Conservation (phyloP, 2,888 invertebrate species). For the Rhyacophila evoluta region DNA sequence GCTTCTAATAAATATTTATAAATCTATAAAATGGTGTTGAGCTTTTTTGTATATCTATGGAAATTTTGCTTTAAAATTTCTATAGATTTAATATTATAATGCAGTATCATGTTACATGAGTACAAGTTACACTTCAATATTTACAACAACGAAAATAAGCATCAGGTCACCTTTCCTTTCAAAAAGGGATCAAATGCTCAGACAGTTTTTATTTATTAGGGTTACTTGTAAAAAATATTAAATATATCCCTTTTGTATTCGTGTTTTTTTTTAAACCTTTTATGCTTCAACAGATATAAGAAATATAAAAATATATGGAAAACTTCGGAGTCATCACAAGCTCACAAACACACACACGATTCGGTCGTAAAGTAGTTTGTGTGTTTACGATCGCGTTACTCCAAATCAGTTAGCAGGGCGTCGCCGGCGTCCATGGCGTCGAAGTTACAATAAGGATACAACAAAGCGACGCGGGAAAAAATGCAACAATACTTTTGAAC, state of each 20-base stretch:
- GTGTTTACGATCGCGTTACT: conserved; percentile 12
- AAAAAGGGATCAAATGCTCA: background rate
- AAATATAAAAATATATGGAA: background rate
- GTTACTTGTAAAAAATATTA: background rate
- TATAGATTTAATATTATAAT: too few relatives aligned
- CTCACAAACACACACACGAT: background rate
- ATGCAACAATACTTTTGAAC: too few relatives aligned
- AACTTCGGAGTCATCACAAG: background rate
- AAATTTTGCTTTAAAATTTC: too few relatives aligned
- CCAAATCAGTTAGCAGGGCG: background rate
- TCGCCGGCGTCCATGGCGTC: background rate
- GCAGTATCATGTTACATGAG: too few relatives aligned
- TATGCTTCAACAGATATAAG: background rate
- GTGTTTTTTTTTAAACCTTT: background rate
- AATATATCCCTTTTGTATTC: background rate
- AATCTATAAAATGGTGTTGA: too few relatives aligned
- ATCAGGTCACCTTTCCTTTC: background rate
- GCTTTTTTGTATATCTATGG: too few relatives aligned
- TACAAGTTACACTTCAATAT: too few relatives aligned
- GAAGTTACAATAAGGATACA: background rate
- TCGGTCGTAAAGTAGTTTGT: background rate
- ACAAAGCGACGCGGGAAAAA: too few relatives aligned
- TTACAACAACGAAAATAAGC: too few relatives aligned
- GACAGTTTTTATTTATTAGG: background rate
- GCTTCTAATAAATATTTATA: too few relatives aligned